Percentiles rank a stretch among this genome's conserved stretches.
Conservation (phyloP, 2,113 vertebrate species). For the Tragelaphus imberbis region DNA sequence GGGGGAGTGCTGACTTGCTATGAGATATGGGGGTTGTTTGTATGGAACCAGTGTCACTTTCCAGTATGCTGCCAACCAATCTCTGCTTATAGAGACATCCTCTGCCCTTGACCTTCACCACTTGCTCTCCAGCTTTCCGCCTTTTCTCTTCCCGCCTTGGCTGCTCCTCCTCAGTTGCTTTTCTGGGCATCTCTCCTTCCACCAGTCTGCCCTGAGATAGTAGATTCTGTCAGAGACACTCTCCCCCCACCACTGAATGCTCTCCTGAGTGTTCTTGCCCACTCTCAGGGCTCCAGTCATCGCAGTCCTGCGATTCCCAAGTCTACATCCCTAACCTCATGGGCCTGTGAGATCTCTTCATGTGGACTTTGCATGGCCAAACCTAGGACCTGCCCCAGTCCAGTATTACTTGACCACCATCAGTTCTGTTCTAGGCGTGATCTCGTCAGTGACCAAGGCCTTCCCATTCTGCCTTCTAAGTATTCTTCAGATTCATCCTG, state of each 20-base stretch:
- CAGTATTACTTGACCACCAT: background rate
- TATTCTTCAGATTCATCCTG: background rate
- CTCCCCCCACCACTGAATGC: fast-evolving
- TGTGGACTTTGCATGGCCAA: background rate
- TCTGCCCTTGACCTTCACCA: background rate
- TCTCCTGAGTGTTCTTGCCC: background rate
- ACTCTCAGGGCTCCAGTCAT: background rate
- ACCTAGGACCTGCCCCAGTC: background rate
- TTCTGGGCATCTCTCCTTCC: background rate
- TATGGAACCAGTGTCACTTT: background rate
- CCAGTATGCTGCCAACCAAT: background rate
- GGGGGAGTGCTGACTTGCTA: background rate
- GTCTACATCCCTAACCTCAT: background rate
- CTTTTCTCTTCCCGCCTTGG: background rate
- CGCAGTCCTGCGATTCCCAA: fast-evolving
- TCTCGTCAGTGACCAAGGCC: no score
- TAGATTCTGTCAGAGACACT: background rate
- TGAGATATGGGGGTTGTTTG: no score
- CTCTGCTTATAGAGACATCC: background rate
- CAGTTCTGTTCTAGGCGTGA: background rate
- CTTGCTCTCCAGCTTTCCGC: background rate
- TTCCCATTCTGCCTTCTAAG: background rate
- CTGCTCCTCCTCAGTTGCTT: background rate
- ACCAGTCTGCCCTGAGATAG: background rate
- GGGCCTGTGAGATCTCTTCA: background rate